Evolutionary conservation across 1,140 invertebrate species (phyloP).

Genomic region (Campoletis sonorensis): DNA sequence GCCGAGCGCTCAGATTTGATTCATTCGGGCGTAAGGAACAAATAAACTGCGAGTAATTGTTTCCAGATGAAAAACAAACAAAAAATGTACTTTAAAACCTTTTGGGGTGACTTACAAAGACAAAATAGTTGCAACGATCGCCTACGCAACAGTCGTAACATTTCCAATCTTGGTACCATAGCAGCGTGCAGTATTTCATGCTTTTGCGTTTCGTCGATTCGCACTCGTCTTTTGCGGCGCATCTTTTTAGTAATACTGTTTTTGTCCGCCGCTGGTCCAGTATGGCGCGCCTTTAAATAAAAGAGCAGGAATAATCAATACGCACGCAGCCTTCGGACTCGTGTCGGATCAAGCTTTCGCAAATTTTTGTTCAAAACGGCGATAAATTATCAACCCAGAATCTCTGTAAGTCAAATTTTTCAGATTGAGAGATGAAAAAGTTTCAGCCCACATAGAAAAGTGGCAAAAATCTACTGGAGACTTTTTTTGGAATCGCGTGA

Average conservation of each 20-base stretch:
- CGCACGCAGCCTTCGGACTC: too few species aligned
- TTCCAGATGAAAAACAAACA: background rate
- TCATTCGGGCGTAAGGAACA: background rate
- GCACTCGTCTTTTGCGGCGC: constrained; percentile 89
- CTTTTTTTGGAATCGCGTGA: too few species aligned
- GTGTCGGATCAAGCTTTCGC: too few species aligned
- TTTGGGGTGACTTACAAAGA: constrained; percentile 87
- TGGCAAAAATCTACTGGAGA: too few species aligned
- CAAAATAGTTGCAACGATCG: constrained; percentile 97
- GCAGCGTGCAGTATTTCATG: constrained; percentile 91
- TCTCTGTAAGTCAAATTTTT: too few species aligned
- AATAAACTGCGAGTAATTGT: background rate
- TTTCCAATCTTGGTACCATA: constrained; percentile 99
- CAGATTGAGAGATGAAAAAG: too few species aligned
- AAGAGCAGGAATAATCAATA: constrained; percentile 26
- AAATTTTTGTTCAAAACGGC: too few species aligned
- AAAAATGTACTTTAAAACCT: too few species aligned
- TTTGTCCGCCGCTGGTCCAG: constrained; percentile 94
- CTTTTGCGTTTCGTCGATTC: constrained; percentile 81
- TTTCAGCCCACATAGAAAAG: too few species aligned
- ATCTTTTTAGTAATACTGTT: constrained; percentile 96
- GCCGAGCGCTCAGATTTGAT: too few species aligned
- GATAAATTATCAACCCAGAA: too few species aligned
- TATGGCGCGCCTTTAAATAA: constrained; percentile 88
- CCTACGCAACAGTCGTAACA: constrained; percentile 98